These are phyloP conservation scores for Fukomys damarensis DNA, from an alignment of 2,113 vertebrate genomes.

Conservation along the genomic window DNA sequence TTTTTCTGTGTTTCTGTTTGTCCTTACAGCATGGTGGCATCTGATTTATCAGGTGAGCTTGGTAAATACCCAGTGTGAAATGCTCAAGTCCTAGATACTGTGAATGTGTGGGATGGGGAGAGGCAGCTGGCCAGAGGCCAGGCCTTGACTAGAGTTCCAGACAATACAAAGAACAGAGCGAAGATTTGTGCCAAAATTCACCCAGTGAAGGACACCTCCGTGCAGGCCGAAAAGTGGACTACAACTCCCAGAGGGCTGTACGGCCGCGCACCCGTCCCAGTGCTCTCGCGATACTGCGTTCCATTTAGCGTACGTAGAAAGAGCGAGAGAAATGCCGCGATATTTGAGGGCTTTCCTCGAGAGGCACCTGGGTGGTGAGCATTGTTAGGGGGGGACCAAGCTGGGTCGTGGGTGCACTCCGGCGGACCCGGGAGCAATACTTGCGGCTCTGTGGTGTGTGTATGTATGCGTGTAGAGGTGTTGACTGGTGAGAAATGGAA, in stretches of 20 bases:
- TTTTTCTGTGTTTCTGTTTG: background rate
- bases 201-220: background rate
- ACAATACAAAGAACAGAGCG: background rate
- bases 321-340: background rate
- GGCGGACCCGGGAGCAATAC: background rate
- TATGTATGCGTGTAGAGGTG: background rate
- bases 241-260: conserved; percentile 72
- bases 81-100: background rate
- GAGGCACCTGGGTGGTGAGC: conserved; percentile 35
- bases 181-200: background rate
- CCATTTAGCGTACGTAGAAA: background rate
- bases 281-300: background rate
- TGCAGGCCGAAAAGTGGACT: conserved; percentile 14
- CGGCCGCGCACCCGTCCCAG: background rate
- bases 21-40: background rate
- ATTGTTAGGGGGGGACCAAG: fast-evolving
- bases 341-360: background rate
- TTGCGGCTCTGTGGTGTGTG: background rate
- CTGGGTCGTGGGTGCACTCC: fast-evolving
- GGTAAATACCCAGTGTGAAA: background rate
- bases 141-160: background rate
- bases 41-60: background rate
- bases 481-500: background rate
- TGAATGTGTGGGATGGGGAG: background rate
- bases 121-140: background rate